A percentile compares a stretch with the other conserved stretches of the same genome.
Evolutionary conservation across 2,113 vertebrate species (phyloP).

Genomic region (Antigone vipio): DNA sequence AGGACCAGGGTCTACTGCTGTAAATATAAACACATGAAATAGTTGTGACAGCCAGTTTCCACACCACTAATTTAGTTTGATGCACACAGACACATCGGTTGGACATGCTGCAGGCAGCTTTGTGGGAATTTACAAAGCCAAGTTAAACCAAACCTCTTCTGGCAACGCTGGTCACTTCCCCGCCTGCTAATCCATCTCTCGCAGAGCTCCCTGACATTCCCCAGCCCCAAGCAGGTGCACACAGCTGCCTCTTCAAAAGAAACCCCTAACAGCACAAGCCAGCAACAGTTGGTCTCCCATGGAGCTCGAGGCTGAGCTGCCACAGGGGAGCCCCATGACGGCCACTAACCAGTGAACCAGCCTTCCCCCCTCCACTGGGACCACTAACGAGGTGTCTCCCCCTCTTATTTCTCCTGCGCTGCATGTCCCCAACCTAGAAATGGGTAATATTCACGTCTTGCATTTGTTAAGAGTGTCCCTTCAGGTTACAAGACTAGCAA

Average conservation of each 20-base stretch:
- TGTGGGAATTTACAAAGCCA: background rate
- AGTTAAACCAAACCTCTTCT: background rate
- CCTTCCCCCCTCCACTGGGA: background rate
- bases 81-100: background rate
- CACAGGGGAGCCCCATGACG: accelerated
- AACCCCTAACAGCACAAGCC: background rate
- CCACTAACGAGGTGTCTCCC: background rate
- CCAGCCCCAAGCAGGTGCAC: background rate
- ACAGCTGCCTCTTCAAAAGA: background rate
- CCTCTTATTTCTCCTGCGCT: background rate
- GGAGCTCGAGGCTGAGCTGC: background rate
- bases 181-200: background rate
- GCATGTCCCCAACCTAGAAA: background rate
- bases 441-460: accelerated
- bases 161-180: background rate
- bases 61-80: background rate
- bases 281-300: background rate
- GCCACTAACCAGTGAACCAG: background rate
- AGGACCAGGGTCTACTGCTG: background rate
- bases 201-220: background rate
- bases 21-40: accelerated
- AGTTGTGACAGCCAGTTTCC: background rate
- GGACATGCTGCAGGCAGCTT: background rate
- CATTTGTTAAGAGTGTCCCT: background rate
- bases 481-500: background rate